phyloP scores from a whole-genome alignment of 2,797 vertebrate species.

The Gambusia yucatana region DNA sequence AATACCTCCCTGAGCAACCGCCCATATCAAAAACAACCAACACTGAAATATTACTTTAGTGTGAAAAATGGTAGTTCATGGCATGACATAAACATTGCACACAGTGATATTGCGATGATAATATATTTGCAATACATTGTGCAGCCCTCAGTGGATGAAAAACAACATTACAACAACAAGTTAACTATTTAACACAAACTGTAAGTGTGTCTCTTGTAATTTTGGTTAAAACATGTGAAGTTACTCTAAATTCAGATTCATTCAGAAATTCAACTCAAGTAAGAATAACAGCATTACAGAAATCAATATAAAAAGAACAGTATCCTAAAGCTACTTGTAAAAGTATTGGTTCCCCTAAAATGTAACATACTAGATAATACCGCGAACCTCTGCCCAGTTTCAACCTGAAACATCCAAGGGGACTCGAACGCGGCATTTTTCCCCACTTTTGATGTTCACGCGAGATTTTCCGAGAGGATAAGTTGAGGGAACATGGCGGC shows the following conservation, averaged over 20 bases:
- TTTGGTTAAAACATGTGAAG: not conserved
- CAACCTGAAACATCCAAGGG: not conserved
- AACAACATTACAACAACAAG: not conserved
- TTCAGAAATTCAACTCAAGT: not conserved
- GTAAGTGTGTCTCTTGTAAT: not conserved
- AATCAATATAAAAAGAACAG: not conserved
- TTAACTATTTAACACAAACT: not conserved
- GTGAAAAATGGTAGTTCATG: no score
- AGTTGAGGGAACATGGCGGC: slow-evolving; percentile 98
- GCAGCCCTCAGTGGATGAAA: not conserved
- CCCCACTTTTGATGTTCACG: slow-evolving; percentile 63
- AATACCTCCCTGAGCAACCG: no score
- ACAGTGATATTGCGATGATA: not conserved
- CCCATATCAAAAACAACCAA: no score
- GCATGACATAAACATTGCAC: not conserved
- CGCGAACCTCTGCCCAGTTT: no score
- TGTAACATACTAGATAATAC: not conserved
- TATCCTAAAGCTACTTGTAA: not conserved
- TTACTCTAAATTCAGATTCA: not conserved
- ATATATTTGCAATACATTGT: not conserved
- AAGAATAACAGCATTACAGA: not conserved
- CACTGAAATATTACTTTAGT: no score
- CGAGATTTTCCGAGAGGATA: slow-evolving; percentile 84
- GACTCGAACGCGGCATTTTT: slow-evolving; percentile 4
- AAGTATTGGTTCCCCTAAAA: not conserved